Evolutionary conservation across 1,140 invertebrate genomes (phyloP).

Genomic region (Aricia agestis): DNA sequence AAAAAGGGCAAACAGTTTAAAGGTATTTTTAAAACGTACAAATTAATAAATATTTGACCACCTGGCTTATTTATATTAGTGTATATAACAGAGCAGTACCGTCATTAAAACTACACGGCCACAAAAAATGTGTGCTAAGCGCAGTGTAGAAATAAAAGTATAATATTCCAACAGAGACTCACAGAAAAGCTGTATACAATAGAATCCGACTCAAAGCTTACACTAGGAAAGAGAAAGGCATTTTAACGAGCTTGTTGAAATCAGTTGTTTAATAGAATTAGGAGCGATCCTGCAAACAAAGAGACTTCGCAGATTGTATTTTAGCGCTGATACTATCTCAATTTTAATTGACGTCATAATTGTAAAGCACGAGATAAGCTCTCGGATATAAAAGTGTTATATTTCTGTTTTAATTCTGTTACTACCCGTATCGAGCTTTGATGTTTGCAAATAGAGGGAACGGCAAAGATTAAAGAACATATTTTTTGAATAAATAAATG

Average conservation of each 20-base stretch:
- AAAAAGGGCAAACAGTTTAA: too few species aligned
- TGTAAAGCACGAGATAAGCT: neutral
- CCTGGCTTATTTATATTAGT: too few species aligned
- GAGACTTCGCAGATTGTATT: neutral
- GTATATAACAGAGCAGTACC: too few species aligned
- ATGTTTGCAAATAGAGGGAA: too few species aligned
- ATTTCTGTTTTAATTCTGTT: neutral
- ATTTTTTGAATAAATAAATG: too few species aligned
- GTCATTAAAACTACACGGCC: too few species aligned
- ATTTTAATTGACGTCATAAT: conserved; percentile 8
- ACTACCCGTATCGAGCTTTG: too few species aligned
- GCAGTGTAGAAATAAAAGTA: neutral
- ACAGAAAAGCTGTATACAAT: conserved; percentile 2
- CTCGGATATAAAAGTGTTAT: neutral
- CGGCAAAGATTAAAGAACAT: too few species aligned
- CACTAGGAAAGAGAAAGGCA: neutral
- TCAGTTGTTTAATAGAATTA: conserved; percentile 11
- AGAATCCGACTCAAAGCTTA: neutral
- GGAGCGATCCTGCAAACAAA: conserved; percentile 5
- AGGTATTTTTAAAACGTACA: too few species aligned
- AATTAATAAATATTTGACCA: too few species aligned
- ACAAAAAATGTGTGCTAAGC: neutral
- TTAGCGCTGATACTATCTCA: neutral
- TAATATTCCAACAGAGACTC: neutral
- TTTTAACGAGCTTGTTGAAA: conserved; percentile 12